A percentile compares a stretch with the other conserved stretches of the same genome.
Conservation (phyloP, 2,888 invertebrate species). For the Zygogramma bicolorata region DNA sequence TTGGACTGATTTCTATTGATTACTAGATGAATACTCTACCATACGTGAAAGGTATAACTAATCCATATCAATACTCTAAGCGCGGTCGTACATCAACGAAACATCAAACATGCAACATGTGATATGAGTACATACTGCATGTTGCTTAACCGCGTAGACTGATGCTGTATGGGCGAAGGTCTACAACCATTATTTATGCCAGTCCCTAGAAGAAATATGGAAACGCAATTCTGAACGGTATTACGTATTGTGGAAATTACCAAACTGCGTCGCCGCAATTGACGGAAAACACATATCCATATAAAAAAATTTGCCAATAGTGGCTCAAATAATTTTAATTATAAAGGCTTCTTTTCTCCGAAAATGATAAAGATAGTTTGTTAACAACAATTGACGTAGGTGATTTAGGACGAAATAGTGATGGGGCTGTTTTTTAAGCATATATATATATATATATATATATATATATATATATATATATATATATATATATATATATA, state of each 20-base stretch:
- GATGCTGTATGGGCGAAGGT: slow-evolving; percentile 15
- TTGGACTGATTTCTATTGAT: no score
- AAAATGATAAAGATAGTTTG: slow-evolving; percentile 13
- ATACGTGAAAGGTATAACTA: no score
- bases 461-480: no score
- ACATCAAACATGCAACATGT: no score
- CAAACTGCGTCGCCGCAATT: slow-evolving; percentile 13
- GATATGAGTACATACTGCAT: no score
- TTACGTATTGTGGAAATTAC: slow-evolving; percentile 17
- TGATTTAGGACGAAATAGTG: slow-evolving; percentile 26
- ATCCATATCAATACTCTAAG: no score
- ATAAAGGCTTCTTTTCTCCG: slow-evolving; percentile 25
- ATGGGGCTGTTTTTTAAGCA: slow-evolving; percentile 21
- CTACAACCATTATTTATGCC: slow-evolving; percentile 20
- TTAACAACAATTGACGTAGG: slow-evolving; percentile 24
- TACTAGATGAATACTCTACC: no score
- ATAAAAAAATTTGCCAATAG: slow-evolving; percentile 18
- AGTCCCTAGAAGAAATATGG: slow-evolving; percentile 14
- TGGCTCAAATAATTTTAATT: slow-evolving; percentile 20
- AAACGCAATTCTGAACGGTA: slow-evolving; percentile 24
- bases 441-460: no score
- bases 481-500: no score
- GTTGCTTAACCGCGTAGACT: no score
- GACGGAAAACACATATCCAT: slow-evolving; percentile 11
- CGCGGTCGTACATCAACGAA: no score